Evolutionary conservation across 2,797 vertebrate species (phyloP).

Genomic region (Knipowitschia caucasica): DNA sequence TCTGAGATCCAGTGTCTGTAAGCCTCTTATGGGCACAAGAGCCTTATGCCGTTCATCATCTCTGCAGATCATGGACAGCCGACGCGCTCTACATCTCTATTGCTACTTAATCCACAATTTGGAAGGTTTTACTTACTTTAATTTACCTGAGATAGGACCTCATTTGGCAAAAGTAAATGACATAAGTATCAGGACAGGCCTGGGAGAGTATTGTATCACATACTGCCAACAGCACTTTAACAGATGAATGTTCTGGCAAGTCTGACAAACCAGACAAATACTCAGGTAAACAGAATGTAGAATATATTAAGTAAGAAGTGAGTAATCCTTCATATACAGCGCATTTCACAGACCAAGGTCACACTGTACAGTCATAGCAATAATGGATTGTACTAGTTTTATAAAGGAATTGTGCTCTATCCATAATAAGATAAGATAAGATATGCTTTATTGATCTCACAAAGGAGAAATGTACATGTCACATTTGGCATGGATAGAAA

Average conservation of each 20-base stretch:
- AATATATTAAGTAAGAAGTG: too few species aligned
- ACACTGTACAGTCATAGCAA: too few species aligned
- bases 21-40: constrained; percentile 49
- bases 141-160: constrained; percentile 38
- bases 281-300: too few species aligned
- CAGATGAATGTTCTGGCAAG: constrained; percentile 2
- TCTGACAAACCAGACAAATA: too few species aligned
- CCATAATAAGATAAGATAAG: too few species aligned
- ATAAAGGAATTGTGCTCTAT: too few species aligned
- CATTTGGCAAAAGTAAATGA: constrained; percentile 28
- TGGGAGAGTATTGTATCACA: neutral
- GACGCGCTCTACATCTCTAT: constrained; percentile 35
- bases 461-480: too few species aligned
- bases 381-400: too few species aligned
- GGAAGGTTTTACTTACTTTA: constrained; percentile 41
- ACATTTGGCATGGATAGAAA: too few species aligned
- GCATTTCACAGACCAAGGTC: too few species aligned
- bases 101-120: constrained; percentile 58
- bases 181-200: neutral
- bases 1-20: constrained; percentile 30
- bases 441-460: too few species aligned
- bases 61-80: constrained; percentile 36
- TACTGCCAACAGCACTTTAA: neutral
- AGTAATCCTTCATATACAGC: too few species aligned
- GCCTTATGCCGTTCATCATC: constrained; percentile 51